These are phyloP conservation scores for Todiramphus chloris DNA, from an alignment of 2,113 vertebrate species.

Conservation along the genomic window DNA sequence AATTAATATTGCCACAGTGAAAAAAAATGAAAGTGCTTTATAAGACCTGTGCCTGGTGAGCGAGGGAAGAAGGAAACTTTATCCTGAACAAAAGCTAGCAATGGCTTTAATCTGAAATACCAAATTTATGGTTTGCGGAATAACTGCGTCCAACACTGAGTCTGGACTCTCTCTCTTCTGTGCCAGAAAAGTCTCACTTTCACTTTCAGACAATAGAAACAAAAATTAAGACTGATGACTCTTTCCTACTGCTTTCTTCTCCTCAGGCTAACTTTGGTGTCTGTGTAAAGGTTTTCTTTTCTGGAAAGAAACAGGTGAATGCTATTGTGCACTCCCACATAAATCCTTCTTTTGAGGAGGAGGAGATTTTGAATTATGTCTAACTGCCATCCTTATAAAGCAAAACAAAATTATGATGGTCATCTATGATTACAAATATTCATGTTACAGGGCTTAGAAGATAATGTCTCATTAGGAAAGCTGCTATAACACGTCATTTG, in stretches of 20 bases:
- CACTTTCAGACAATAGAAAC: not conserved
- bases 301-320: not conserved
- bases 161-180: not conserved
- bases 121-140: not conserved
- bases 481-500: not conserved
- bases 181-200: not conserved
- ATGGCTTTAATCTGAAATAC: not conserved
- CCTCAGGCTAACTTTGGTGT: not conserved
- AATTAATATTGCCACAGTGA: not conserved
- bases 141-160: not conserved
- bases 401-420: not conserved
- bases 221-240: not conserved
- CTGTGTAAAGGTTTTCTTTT: not conserved
- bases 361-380: not conserved
- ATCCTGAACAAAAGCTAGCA: not conserved
- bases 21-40: not conserved
- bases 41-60: not conserved
- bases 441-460: not conserved
- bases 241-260: not conserved
- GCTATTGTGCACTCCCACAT: not conserved
- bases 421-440: not conserved
- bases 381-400: not conserved
- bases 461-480: not conserved
- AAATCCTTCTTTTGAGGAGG: not conserved
- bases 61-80: not conserved